A percentile compares a stretch with the other conserved stretches of the same genome.
Conservation (phyloP, 1,140 invertebrate genomes). For the Drosophila aff. region DNA sequence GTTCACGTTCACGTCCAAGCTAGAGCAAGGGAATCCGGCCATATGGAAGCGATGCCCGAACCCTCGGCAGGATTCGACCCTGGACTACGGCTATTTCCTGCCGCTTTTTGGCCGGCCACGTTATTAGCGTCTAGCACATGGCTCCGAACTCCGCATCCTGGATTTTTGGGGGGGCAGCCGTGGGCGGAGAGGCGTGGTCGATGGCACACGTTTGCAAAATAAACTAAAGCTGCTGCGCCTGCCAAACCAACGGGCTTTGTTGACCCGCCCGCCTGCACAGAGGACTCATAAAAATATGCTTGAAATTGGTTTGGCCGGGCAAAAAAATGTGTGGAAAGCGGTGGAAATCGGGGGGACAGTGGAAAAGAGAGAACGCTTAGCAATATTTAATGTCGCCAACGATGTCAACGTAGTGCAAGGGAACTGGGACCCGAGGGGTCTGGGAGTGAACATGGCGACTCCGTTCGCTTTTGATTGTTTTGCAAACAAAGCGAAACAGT, state of each 20-base stretch:
- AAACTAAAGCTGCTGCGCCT: conserved; percentile 77
- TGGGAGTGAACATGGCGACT: conserved; percentile 40
- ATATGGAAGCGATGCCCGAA: conserved; percentile 26
- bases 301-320: conserved; percentile 72
- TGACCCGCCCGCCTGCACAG: conserved; percentile 45
- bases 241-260: conserved; percentile 38
- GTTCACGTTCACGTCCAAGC: conserved; percentile 19
- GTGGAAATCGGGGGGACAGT: conserved; percentile 9
- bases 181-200: conserved; percentile 38
- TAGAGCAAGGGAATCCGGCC: conserved; percentile 17
- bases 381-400: conserved; percentile 77
- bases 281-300: conserved; percentile 79
- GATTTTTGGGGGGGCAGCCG: conserved; percentile 9
- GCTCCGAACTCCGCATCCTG: conserved; percentile 28
- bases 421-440: neutral
- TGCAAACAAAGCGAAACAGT: conserved; percentile 79
- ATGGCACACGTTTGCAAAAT: conserved; percentile 72
- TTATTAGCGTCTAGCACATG: conserved; percentile 73
- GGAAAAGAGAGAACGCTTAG: conserved; percentile 62
- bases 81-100: conserved; percentile 29
- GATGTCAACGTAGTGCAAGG: conserved; percentile 44
- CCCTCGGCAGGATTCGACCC: conserved; percentile 22
- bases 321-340: conserved; percentile 36
- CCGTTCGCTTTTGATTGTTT: conserved; percentile 75
- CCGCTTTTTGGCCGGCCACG: conserved; percentile 55